Percentiles rank a stretch among this genome's conserved stretches.
Conservation (phyloP, 2,113 vertebrate genomes). For the Amphiprion ocellaris region DNA sequence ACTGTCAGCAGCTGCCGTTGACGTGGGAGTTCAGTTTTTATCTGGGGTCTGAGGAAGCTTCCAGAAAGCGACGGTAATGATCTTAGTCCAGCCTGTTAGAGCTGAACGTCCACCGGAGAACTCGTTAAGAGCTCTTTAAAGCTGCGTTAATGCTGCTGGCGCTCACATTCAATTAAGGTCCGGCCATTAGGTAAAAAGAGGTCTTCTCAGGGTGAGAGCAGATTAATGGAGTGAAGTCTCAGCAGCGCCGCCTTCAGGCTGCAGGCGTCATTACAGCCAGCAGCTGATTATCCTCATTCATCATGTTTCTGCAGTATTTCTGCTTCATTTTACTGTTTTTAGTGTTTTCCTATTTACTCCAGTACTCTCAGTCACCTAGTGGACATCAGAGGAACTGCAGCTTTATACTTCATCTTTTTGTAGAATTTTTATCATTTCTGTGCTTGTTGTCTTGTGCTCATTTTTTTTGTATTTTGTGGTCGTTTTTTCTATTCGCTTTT, state of each 20-base stretch:
- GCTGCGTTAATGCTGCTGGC: background rate
- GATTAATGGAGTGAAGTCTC: background rate
- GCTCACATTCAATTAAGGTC: slow-evolving; percentile 8
- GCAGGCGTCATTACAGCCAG: background rate
- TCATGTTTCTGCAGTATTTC: background rate
- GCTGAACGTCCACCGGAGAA: background rate
- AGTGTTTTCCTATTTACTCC: too few species aligned
- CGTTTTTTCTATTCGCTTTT: too few species aligned
- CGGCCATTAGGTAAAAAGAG: slow-evolving; percentile 15
- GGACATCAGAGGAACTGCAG: too few species aligned
- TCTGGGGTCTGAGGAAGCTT: slow-evolving; percentile 26
- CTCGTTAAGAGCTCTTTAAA: slow-evolving; percentile 23
- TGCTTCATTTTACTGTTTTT: too few species aligned
- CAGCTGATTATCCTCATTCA: too few species aligned
- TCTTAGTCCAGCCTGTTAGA: slow-evolving; percentile 26
- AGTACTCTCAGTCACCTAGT: too few species aligned
- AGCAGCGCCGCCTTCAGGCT: background rate
- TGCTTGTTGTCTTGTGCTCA: too few species aligned
- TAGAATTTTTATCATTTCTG: too few species aligned
- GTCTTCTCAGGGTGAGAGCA: background rate
- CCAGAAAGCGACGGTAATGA: slow-evolving; percentile 3
- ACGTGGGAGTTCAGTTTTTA: slow-evolving; percentile 24
- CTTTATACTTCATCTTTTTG: too few species aligned
- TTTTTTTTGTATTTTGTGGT: too few species aligned
- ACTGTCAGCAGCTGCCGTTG: slow-evolving; percentile 1